phyloP scores from a whole-genome alignment of 2,113 vertebrate genomes.

The Pampusana beccarii region DNA sequence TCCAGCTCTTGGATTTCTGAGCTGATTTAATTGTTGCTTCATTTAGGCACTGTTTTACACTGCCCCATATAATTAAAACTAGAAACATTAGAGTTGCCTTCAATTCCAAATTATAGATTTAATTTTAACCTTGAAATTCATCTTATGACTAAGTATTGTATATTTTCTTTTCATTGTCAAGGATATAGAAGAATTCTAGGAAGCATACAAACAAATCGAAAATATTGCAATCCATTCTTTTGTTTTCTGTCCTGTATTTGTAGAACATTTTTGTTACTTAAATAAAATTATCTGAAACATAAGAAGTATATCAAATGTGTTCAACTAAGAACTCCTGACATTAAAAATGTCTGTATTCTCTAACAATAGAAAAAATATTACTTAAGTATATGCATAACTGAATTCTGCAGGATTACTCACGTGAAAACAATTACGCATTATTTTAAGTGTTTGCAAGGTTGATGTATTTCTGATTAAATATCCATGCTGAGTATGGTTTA shows the following conservation, averaged over 20 bases:
- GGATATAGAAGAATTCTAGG: background rate
- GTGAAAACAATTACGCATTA: background rate
- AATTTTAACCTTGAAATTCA: background rate
- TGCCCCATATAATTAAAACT: background rate
- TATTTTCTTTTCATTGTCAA: background rate
- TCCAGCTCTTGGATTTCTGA: background rate
- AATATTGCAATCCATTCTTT: background rate
- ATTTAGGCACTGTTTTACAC: background rate
- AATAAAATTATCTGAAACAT: background rate
- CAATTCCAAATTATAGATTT: background rate
- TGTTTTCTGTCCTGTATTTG: background rate
- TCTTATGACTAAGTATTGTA: background rate
- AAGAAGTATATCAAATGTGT: background rate
- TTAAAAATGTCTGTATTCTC: background rate
- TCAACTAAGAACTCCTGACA: background rate
- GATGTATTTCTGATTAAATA: background rate
- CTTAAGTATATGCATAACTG: background rate
- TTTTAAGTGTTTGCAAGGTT: background rate
- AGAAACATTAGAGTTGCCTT: background rate
- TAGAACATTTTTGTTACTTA: background rate
- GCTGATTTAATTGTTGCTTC: background rate
- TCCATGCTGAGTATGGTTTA: background rate
- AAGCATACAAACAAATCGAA: background rate
- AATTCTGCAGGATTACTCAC: background rate
- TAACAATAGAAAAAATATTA: background rate